These are phyloP conservation scores for Olivierus martensii DNA, from an alignment of 1,140 invertebrate genomes.

Conservation along the genomic window DNA sequence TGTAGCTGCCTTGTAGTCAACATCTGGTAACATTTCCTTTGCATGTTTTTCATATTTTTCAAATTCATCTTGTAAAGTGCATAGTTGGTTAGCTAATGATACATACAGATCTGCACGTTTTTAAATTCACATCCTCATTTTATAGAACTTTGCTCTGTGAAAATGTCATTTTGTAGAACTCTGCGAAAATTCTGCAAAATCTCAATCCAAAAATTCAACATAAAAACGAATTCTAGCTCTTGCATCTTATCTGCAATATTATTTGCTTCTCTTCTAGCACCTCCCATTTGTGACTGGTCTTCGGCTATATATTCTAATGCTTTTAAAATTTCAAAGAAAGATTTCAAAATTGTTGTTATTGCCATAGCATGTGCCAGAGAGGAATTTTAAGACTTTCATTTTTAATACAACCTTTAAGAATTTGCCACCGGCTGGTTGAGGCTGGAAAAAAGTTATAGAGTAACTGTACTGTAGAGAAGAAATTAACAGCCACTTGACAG, in stretches of 20 bases:
- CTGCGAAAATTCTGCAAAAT: too few species aligned
- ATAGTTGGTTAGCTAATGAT: too few species aligned
- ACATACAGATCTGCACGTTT: too few species aligned
- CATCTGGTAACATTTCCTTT: too few species aligned
- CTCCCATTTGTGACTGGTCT: constrained; percentile 11
- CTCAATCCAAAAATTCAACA: too few species aligned
- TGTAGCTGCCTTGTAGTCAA: too few species aligned
- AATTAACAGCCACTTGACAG: not conserved
- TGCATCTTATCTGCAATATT: constrained; percentile 16
- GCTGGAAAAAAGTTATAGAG: constrained; percentile 16
- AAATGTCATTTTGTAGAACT: too few species aligned
- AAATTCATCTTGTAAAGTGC: too few species aligned
- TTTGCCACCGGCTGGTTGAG: constrained; percentile 11
- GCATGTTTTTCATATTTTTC: too few species aligned
- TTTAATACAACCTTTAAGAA: constrained; percentile 9
- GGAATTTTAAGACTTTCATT: constrained; percentile 8
- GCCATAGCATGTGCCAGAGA: constrained; percentile 12
- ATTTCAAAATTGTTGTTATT: constrained; percentile 13
- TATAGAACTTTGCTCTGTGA: too few species aligned
- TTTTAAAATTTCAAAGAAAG: constrained; percentile 8
- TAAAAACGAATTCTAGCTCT: constrained; percentile 21
- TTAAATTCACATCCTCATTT: too few species aligned
- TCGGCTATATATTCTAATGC: constrained; percentile 6
- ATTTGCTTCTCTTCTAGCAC: constrained; percentile 8
- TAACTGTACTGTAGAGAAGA: constrained; percentile 8